Evolutionary conservation across 1,140 invertebrate genomes (phyloP), one percentile per base, ranked within the genome.

Genomic region (Heliothis virescens): DNA sequence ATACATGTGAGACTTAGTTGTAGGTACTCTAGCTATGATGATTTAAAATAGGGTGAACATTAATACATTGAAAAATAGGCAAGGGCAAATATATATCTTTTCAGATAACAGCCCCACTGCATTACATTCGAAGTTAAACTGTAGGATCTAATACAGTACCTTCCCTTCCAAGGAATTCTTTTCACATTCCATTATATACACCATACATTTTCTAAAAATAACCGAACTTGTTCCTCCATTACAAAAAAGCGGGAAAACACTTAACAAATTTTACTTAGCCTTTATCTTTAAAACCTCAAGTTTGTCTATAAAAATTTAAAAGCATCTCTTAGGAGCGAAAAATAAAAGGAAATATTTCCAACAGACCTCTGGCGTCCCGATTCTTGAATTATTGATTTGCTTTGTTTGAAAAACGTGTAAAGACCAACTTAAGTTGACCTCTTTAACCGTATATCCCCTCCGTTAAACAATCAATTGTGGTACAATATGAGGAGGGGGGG

Each of bases 311-410:
- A 76, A 76, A 60, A 65, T 65, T 63, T 76, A 52, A 65, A 65
- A 63, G 48, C 41, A 65, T 65, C 74, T 75, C 63, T 52, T 21
- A 41, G 50, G 50, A 63, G 47, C 50, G 60, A 65, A 76, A 62
- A 76, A 76, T 63, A 50, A 62, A 50, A 63, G 69, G 60, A 76
- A 76, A 76, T 76, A 65, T 63, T 76, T 78, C 34, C 15, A 47
- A 47, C 62, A 15, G 41, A 59, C 63, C 53, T 1, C 26, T 52
- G 60, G 63, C 75, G 53, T 78, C 74, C 69, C 81, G 62, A 78
- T 74, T 79, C 81, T 80, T 81, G 81, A 85, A 81, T 85, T 83
- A 85, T 85, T 83, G 79, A 85, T 85, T 80, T 83, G 83, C 76
- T 83, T 82, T 85, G 83, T 85, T 74, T 78, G 71, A 81, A 69